Evolutionary conservation across 2,888 invertebrate species (phyloP), one percentile per base, ranked within the genome.

Genomic region (Caenorhabditis sinica): DNA sequence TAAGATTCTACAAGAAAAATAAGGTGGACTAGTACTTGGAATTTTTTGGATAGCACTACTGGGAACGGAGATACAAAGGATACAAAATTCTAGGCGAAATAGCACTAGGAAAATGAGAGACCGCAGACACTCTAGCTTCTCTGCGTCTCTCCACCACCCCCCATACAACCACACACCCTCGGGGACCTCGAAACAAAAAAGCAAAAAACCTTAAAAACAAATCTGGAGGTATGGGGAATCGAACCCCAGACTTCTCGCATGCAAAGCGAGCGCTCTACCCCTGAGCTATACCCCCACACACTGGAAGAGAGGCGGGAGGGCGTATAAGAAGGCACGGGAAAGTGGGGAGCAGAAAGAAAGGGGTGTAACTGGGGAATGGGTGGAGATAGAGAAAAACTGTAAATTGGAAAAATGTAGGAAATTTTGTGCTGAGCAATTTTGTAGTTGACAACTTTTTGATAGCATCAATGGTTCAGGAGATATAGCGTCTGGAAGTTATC

Each of bases 191-290:
- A 9, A 49, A 56, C 8, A 56, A 28, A 15, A 56, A 56, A 28
- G 15, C 28, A 28, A 56, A 56, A 56, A 56, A 25, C 4, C 13
- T 0, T 15, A 81, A 73, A n/a, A n/a, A n/a, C n/a, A n/a, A n/a
- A n/a, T n/a, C 83, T 86, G 86, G 86, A 86, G 86, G 83, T 86
- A 86, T 85, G 82, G 86, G 87, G 87, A 87, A 87, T 87, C 83
- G 87, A 87, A 87, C 86, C 87, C 87, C 87, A 87, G 88, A 77
- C 87, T 81, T 88, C 88, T 88, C 87, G 82, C 88, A 88, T 88
- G 88, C 88, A 86, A 88, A 88, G 88, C 83, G 88, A 88, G 88
- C 88, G 88, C 88, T 88, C 88, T 88, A 88, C 88, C 88, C 83
- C 88, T 88, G 88, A 88, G 87, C 88, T 88, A 88, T 86, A 87